Base-by-base conservation (phyloP, 2,888 invertebrate species). In the Hirtodrosophila alboralis region DNA sequence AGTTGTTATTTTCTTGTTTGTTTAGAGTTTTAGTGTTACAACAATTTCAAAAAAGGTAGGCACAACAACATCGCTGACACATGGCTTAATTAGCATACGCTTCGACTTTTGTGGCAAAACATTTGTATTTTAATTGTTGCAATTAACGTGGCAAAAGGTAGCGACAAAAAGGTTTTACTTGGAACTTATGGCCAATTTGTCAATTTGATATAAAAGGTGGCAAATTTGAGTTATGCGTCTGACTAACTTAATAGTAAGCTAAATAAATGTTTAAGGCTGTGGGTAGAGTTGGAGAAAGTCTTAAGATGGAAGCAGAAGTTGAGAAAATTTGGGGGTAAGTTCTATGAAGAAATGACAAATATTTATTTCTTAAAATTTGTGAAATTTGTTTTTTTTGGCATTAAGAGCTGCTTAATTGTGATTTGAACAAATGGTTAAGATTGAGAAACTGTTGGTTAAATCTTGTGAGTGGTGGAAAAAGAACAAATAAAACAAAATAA, bases 71-170 rank as follows among this genome's bases (percentile, higher is more conserved):
- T n/a, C 40, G 41, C 43, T 21, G 31, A 48, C 78, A 85, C 65
- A 85, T 68, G 74, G 68, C 61, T 67, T 71, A 74, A 81, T 81
- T 86, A 76, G 86, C 81, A 76, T 74, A 63, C 44, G 65, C 63
- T 18, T 26, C 65, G 69, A 75, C 72, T 83, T 75, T 71, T 76
- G 75, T 45, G 78, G 76, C 67, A 71, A 71, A 78, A 77, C 76
- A 76, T 77, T 76, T 78, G 67, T 78, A 59, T 67, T 76, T 84
- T 86, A 81, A 81, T 86, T 79, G 80, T 65, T 40, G 71, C 86
- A 81, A 81, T 81, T 81, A 84, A 74, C 51, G 68, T 58, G 57
- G 10, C 60, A 48, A 54, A 53, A 14, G 40, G 31, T n/a, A 41
- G 13, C 21, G 26, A 28, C 16, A 21, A 61, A 61, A 52, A 52